These are phyloP conservation scores for Azemiops feae DNA, from an alignment of 2,113 vertebrate species.

Conservation along the genomic window DNA sequence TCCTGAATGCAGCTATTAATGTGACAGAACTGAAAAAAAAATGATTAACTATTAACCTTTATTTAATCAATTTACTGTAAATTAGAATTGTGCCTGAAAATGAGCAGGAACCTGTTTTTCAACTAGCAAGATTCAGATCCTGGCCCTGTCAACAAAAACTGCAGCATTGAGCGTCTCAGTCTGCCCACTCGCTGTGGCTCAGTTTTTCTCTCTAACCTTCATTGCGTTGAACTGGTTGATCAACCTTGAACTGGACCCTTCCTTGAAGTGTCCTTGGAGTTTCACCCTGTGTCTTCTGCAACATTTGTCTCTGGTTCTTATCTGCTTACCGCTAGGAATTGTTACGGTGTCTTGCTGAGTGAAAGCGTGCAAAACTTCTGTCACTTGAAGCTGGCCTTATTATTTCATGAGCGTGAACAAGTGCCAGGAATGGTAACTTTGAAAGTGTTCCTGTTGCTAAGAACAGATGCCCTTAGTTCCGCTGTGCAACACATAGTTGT, in stretches of 20 bases:
- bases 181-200: neutral
- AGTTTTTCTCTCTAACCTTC: neutral
- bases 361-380: neutral
- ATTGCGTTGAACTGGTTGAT: neutral
- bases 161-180: neutral
- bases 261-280: neutral
- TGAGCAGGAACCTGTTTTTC: neutral
- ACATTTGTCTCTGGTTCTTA: neutral
- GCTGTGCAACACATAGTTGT: neutral
- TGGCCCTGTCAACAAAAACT: neutral
- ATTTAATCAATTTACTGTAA: neutral
- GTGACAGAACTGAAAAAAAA: neutral
- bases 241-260: neutral
- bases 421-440: neutral
- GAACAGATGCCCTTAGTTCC: neutral
- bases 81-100: neutral
- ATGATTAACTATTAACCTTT: neutral
- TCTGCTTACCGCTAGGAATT: neutral
- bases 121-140: neutral
- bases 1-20: neutral
- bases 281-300: neutral
- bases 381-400: neutral
- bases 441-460: neutral
- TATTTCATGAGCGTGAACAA: neutral
- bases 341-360: neutral